Evolutionary conservation across 1,140 invertebrate species (phyloP).

Genomic region (Drosophila aff.): DNA sequence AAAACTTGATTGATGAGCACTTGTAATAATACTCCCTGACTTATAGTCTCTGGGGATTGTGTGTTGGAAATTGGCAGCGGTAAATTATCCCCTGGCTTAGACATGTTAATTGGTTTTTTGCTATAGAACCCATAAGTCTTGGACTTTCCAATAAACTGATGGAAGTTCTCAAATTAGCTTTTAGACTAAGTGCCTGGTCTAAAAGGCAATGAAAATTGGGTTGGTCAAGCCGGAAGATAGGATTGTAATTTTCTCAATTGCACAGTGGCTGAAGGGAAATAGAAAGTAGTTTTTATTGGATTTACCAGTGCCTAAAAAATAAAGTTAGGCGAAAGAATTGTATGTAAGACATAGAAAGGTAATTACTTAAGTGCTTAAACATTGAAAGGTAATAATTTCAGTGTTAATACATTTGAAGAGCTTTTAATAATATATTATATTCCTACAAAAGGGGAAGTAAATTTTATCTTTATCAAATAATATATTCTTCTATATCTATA

Average conservation of each 20-base stretch:
- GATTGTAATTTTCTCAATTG: conserved; percentile 40
- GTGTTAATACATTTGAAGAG: background rate
- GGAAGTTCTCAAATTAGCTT: conserved; percentile 25
- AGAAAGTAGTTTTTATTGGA: background rate
- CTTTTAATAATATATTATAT: background rate
- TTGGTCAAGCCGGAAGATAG: conserved; percentile 30
- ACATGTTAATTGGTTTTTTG: conserved; percentile 40
- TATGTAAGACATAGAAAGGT: no score
- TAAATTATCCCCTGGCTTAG: conserved; percentile 22
- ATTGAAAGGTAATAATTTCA: no score
- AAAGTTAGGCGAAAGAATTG: background rate
- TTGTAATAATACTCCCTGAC: conserved; percentile 28
- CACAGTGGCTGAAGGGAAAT: conserved; percentile 8
- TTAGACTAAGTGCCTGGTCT: conserved; percentile 32
- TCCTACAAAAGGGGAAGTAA: background rate
- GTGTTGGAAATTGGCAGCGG: background rate
- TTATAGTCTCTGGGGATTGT: conserved; percentile 1
- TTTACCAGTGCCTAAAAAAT: background rate
- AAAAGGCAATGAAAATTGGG: conserved; percentile 12
- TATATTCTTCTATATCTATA: no score
- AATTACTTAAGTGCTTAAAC: no score
- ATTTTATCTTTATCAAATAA: no score
- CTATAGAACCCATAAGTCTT: conserved; percentile 12
- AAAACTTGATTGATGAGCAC: conserved; percentile 42
- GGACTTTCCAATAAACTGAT: conserved; percentile 13